Evolutionary conservation across 2,797 vertebrate species (phyloP), one percentile per base, ranked within the genome.

Genomic region (Cottoperca gobio): DNA sequence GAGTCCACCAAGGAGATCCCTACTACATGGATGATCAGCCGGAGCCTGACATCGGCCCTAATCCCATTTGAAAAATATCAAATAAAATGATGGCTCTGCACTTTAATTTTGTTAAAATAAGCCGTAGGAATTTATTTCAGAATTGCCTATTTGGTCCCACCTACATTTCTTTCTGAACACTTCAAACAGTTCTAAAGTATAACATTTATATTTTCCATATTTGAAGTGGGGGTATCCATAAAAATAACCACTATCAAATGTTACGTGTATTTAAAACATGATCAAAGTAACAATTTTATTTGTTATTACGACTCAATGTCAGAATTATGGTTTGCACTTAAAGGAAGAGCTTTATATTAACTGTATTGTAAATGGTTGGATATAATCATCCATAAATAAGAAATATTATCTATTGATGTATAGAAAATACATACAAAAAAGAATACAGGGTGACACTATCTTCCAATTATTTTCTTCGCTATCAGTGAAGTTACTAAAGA

Each of bases 1-100:
- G 93, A 82, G 93, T 95, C 39, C 94, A 95, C 68, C 92, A 93
- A 72, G 93, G 92, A 65, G 91, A 93, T 66, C 91, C 89, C 1
- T 92, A 88, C 81, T 92, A 91, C 37, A 86, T 85, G 68, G 93
- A 93, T 3, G 88, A 91, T 21, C 92, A 90, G 63, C 90, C 80
- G 24, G 90, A 93, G 40, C 75, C 89, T 10, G 88, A 90, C 28
- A 78, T 90, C 2, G 79, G 62, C 39, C 63, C 82, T 1, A 89
- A 86, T 89, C 78, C 91, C 6, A 79, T 88, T 70, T 92, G 50
- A 87, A 67, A n/a, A 62, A 71, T 0, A 50, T 26, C 3, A 6
- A 10, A 23, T 57, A 33, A 14, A 70, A 48, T 9, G 0, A 70
- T 54, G 5, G 24, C 19, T 58, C 2, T 59, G 71, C 68, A 83